Conservation (phyloP, 2,888 invertebrate genomes). For the Macropis europaea region DNA sequence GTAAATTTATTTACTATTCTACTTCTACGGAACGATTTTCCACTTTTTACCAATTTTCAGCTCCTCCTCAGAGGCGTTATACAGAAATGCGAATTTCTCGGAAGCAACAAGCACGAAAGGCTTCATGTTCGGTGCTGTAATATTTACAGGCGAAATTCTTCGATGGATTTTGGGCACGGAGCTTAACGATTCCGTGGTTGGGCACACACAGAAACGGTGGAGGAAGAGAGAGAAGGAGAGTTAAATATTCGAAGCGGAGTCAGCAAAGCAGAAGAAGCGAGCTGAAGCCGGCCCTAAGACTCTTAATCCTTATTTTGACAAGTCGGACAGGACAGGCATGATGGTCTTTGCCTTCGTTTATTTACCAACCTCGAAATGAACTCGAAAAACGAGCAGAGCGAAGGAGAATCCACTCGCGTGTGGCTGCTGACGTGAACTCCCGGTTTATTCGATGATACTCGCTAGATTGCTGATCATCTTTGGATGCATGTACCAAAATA, state of each 20-base stretch:
- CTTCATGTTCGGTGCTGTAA: neutral
- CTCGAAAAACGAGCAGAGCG: slow-evolving; percentile 26
- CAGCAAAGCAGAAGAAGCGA: slow-evolving; percentile 13
- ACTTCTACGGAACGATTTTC: no score
- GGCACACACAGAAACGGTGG: neutral
- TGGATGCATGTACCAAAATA: neutral
- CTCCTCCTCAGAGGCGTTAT: no score
- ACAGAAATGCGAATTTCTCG: neutral
- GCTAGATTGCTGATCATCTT: slow-evolving; percentile 27
- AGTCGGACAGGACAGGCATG: slow-evolving; percentile 68
- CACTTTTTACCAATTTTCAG: no score
- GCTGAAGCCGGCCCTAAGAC: slow-evolving; percentile 63
- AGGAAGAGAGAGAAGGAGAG: slow-evolving; percentile 1
- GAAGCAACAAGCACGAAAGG: neutral
- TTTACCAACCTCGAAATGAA: slow-evolving; percentile 42
- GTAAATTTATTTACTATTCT: no score
- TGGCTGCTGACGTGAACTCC: slow-evolving; percentile 48
- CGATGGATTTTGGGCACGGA: slow-evolving; percentile 24
- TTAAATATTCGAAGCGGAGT: slow-evolving; percentile 30
- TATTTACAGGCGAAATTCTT: slow-evolving; percentile 32
- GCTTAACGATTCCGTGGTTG: slow-evolving; percentile 11
- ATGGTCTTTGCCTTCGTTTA: slow-evolving; percentile 57
- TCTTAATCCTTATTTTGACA: slow-evolving; percentile 77
- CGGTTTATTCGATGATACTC: slow-evolving; percentile 39
- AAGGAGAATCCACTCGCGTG: slow-evolving; percentile 47